Base-by-base conservation (phyloP, 1,140 invertebrate species). In the Gryllus bimaculatus region DNA sequence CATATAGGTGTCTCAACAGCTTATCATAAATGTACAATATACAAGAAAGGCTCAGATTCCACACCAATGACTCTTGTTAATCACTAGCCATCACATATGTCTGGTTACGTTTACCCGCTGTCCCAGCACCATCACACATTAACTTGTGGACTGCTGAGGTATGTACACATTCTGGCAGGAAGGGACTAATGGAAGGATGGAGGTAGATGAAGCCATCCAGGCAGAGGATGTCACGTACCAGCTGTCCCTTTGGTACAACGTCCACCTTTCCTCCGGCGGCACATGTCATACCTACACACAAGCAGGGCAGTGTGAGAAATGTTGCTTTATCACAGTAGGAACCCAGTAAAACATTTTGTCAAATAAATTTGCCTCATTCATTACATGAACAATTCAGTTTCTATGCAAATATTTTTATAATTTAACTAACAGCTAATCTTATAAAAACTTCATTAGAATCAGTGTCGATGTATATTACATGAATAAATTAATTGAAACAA, bases 241-340 rank as follows among this genome's bases (percentile, higher is more conserved):
- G 95, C 95, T 88, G 95, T 97, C 92, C 95, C 95, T 91, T 96
- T 95, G 87, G 95, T 96, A 90, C 95, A 97, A 89, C 94, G 92
- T 87, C 95, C 95, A 88, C 94, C 95, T 91, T 96, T 96, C 87
- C 95, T 91, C 88, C 95, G 92, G 86, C 95, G 93, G 91, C 95
- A 96, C 94, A 96, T 95, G 92, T 96, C 95, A 90, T 96, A 96
- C 93, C 95, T 97, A 93, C 89, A 84, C 82, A 85, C 84, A 87
- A 77, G 75, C 76, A 79, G 73, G 54, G 18, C 10, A 66, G 18
- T 66, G 54, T 66, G 18, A 66, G 10, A 18, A 66, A 66, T 66
- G 18, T 10, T 66, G 54, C 54, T 66, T 3, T 66, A 10, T 66
- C 7, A 66, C 54, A 66, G 54, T 18, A 66, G 26, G 26, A 39